phyloP scores from a whole-genome alignment of 1,140 invertebrate species.

The Rhopalosiphum maidis region DNA sequence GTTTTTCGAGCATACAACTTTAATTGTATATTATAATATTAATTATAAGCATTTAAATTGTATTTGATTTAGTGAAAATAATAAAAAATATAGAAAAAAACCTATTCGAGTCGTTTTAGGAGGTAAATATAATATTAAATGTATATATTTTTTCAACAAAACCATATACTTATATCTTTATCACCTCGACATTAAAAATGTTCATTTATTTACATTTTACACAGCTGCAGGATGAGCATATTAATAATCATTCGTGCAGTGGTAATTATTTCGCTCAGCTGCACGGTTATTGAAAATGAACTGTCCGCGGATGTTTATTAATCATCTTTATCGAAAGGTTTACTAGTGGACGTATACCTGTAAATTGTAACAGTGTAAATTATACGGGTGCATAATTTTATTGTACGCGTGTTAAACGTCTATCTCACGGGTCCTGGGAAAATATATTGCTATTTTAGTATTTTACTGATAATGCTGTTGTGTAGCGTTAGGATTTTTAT shows the following conservation, averaged over 20 bases:
- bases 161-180: too few relatives aligned
- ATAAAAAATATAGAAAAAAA: not conserved
- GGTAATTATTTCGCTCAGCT: too few relatives aligned
- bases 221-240: too few relatives aligned
- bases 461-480: not conserved
- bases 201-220: too few relatives aligned
- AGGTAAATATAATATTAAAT: not conserved
- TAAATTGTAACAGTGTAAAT: not conserved
- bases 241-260: too few relatives aligned
- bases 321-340: not conserved
- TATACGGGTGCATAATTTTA: not conserved
- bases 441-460: not conserved
- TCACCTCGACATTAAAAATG: too few relatives aligned
- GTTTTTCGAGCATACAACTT: too few relatives aligned
- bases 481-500: not conserved
- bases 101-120: not conserved
- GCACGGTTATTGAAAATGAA: too few relatives aligned
- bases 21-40: not conserved
- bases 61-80: not conserved
- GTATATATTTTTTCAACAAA: not conserved
- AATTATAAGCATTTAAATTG: not conserved
- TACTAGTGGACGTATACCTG: not conserved
- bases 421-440: not conserved
- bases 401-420: not conserved
- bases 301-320: not conserved